Percentiles rank a stretch among this genome's conserved stretches.
These are phyloP conservation scores for Nasonia vitripennis DNA, from an alignment of 1,140 invertebrate species.

Conservation along the genomic window DNA sequence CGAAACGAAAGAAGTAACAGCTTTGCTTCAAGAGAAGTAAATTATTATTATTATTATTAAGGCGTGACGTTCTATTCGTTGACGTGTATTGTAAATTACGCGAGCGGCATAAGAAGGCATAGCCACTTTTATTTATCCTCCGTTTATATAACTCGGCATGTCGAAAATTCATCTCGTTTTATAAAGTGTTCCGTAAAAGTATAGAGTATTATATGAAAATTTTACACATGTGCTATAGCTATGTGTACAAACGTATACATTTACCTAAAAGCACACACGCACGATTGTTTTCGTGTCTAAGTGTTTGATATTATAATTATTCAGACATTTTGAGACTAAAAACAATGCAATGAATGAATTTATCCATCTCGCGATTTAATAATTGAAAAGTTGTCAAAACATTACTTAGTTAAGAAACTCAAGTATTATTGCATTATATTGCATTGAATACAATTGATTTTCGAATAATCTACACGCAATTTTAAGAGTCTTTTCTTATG, in stretches of 20 bases:
- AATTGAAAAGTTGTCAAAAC: conserved; percentile 18
- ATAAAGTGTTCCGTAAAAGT: conserved; percentile 7
- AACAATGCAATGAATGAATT: conserved; percentile 21
- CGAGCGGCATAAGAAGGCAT: conserved; percentile 21
- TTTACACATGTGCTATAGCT: neutral
- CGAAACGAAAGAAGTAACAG: conserved; percentile 8
- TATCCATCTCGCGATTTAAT: conserved; percentile 11
- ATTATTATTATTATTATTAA: conserved; percentile 2
- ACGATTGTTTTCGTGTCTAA: conserved; percentile 37
- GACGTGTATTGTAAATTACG: conserved; percentile 16
- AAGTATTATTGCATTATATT: conserved; percentile 46
- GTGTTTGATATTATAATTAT: conserved; percentile 47
- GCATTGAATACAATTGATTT: conserved; percentile 48
- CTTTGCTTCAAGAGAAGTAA: conserved; percentile 28
- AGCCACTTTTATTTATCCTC: conserved; percentile 7
- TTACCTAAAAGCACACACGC: neutral
- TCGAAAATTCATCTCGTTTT: conserved; percentile 23
- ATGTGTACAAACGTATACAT: neutral
- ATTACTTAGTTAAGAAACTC: conserved; percentile 30
- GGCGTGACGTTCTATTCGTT: neutral
- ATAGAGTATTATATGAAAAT: conserved; percentile 1
- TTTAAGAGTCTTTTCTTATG: conserved; percentile 43
- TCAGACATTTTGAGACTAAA: conserved; percentile 45
- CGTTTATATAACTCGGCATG: conserved; percentile 23
- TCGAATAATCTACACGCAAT: conserved; percentile 43